Percentiles rank a stretch among this genome's conserved stretches.
Conservation (phyloP, 2,113 vertebrate genomes). For the Ictalurus furcatus region DNA sequence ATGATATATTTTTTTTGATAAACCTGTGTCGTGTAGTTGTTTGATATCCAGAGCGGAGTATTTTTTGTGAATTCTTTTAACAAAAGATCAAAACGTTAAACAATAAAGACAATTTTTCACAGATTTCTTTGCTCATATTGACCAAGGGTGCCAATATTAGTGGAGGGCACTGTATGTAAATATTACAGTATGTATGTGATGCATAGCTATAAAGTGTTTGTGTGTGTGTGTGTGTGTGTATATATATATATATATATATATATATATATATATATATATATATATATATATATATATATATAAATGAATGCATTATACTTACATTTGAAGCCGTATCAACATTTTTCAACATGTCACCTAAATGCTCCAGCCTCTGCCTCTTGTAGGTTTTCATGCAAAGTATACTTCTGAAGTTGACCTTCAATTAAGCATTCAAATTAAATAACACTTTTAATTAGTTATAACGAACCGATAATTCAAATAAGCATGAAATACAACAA, state of each 20-base stretch:
- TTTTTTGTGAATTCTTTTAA: too few relatives aligned
- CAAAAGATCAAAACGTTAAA: too few relatives aligned
- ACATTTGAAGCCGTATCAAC: constrained; percentile 43
- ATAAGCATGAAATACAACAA: background rate
- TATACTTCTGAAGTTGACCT: constrained; percentile 29
- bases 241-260: too few relatives aligned
- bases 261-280: too few relatives aligned
- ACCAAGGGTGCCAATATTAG: too few relatives aligned
- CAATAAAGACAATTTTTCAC: too few relatives aligned
- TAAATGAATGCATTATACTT: background rate
- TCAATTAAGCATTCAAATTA: background rate
- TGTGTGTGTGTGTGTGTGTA: too few relatives aligned
- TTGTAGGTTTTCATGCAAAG: constrained; percentile 9
- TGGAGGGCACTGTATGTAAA: background rate
- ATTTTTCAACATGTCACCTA: constrained; percentile 22
- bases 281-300: too few relatives aligned
- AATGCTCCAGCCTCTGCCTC: constrained; percentile 14
- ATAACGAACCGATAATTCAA: background rate
- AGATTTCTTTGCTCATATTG: too few relatives aligned
- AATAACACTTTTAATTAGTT: background rate
- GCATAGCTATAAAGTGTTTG: background rate
- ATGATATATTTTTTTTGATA: too few relatives aligned
- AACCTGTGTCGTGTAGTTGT: too few relatives aligned
- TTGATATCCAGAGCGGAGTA: too few relatives aligned
- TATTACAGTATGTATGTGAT: background rate